These are phyloP conservation scores for Poecile montanus DNA, from an alignment of 2,797 vertebrate genomes.

Conservation along the genomic window DNA sequence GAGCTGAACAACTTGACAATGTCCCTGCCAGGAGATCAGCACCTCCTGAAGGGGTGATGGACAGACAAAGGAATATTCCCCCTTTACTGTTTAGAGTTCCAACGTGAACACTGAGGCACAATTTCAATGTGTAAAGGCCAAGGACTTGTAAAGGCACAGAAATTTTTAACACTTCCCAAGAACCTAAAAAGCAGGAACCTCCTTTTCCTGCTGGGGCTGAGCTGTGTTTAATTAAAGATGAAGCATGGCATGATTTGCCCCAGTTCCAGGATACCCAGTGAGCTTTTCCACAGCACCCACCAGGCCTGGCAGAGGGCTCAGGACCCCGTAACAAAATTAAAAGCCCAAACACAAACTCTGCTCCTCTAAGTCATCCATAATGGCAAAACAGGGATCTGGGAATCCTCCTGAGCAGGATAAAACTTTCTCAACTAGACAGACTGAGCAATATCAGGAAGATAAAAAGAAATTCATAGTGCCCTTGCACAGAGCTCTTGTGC, in stretches of 20 bases:
- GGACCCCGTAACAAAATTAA: background rate
- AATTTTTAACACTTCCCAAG: background rate
- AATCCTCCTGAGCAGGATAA: conserved; percentile 32
- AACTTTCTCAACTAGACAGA: conserved; percentile 49
- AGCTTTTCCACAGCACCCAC: background rate
- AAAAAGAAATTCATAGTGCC: conserved; percentile 43
- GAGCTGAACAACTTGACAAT: background rate
- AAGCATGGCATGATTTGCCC: background rate
- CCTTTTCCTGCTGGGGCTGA: background rate
- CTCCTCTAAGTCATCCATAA: conserved; percentile 10
- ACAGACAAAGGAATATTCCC: background rate
- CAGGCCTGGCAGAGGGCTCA: background rate
- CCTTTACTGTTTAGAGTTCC: background rate
- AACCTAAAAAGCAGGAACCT: background rate
- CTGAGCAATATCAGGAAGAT: conserved; percentile 39
- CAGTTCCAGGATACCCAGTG: background rate
- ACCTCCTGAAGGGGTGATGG: background rate
- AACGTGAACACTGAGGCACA: background rate
- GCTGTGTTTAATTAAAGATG: background rate
- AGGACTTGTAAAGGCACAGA: background rate
- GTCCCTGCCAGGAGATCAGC: background rate
- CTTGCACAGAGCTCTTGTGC: background rate
- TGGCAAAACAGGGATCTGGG: conserved; percentile 15
- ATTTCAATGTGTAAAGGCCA: accelerated
- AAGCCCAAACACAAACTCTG: conserved; percentile 8